Evolutionary conservation across 23 tunicate species (phyloP).

Genomic region (Styela plicata): DNA sequence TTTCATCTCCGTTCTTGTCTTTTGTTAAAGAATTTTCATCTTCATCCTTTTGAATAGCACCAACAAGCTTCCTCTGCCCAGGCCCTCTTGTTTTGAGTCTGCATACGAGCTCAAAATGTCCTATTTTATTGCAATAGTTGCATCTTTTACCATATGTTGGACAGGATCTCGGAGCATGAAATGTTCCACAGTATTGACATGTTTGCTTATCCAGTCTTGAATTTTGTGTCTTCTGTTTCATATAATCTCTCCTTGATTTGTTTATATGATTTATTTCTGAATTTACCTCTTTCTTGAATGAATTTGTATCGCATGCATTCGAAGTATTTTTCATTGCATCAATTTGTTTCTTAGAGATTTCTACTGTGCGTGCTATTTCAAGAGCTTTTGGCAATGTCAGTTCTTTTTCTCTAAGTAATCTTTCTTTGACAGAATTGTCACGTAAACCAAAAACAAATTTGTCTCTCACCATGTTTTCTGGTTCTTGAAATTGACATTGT

Average conservation of each 20-base stretch:
- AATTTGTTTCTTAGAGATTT: background rate
- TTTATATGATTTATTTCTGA: too few relatives aligned
- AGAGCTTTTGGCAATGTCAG: background rate
- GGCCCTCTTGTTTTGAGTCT: background rate
- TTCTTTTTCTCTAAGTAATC: background rate
- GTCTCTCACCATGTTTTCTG: background rate
- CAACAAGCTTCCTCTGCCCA: too few relatives aligned
- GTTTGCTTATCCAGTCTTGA: too few relatives aligned
- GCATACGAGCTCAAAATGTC: background rate
- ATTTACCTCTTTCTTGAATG: too few relatives aligned
- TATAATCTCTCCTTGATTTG: too few relatives aligned
- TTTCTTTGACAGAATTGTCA: background rate
- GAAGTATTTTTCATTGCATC: background rate
- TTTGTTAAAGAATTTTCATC: too few relatives aligned
- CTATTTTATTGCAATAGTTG: background rate
- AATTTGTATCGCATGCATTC: too few relatives aligned
- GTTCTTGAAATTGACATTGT: background rate
- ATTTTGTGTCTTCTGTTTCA: too few relatives aligned
- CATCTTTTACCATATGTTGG: background rate
- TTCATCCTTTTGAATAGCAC: too few relatives aligned
- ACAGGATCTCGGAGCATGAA: background rate
- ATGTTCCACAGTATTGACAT: too few relatives aligned
- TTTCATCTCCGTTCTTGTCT: too few relatives aligned
- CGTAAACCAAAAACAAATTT: background rate
- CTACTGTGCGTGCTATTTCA: background rate